Evolutionary conservation across 35 echinoderm and acorn worm species (phyloP).

Genomic region (Apostichopus californicus): DNA sequence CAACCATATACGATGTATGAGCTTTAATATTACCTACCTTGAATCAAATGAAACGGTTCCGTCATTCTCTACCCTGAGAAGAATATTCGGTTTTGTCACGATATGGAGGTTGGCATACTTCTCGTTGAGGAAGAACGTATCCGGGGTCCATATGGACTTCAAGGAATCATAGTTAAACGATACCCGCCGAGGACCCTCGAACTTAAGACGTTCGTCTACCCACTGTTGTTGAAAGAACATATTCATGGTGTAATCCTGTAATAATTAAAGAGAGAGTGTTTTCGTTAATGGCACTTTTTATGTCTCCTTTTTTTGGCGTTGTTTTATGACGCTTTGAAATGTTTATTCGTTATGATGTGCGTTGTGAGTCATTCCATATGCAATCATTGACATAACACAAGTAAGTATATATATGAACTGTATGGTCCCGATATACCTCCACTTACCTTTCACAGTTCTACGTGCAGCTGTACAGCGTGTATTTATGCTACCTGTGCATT

Average conservation of each 20-base stretch:
- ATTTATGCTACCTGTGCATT: too few relatives aligned
- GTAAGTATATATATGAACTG: too few relatives aligned
- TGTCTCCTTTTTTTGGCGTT: not conserved
- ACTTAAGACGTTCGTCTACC: not conserved
- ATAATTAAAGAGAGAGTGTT: not conserved
- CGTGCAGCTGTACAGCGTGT: too few relatives aligned
- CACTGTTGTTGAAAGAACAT: slow-evolving; percentile 25
- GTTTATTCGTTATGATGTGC: not conserved
- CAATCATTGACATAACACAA: not conserved
- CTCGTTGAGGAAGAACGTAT: slow-evolving; percentile 17
- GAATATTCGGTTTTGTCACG: slow-evolving; percentile 6
- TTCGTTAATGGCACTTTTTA: not conserved
- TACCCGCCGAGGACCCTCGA: not conserved
- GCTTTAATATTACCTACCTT: not conserved
- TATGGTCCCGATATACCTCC: too few relatives aligned
- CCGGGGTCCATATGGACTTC: not conserved
- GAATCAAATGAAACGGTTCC: not conserved
- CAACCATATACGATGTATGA: not conserved
- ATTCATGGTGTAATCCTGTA: not conserved
- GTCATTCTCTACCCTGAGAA: not conserved
- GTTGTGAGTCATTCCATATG: not conserved
- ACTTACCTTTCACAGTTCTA: too few relatives aligned
- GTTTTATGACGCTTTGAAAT: not conserved
- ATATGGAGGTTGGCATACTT: not conserved
- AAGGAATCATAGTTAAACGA: not conserved